Evolutionary conservation across 1,140 invertebrate species (phyloP).

Genomic region (Brachystomella parvula): DNA sequence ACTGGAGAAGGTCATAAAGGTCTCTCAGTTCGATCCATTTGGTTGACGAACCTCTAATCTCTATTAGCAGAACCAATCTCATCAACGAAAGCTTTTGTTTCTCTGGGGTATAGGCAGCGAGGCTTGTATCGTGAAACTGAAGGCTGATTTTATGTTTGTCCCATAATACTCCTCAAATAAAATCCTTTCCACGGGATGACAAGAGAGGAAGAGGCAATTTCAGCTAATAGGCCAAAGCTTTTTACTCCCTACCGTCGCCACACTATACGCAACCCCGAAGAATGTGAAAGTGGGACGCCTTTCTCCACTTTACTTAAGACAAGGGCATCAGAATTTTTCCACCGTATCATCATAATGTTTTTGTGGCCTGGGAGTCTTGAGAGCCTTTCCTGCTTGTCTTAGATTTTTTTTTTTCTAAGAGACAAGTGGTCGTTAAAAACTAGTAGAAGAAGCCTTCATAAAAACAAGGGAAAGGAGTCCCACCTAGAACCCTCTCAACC

Average conservation of each 20-base stretch:
- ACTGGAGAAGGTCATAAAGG: too few species aligned
- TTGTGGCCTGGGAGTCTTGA: background rate
- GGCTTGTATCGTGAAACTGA: too few species aligned
- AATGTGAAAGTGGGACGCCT: background rate
- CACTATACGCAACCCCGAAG: background rate
- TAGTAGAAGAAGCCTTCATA: background rate
- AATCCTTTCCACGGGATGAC: constrained; percentile 10
- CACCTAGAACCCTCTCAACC: background rate
- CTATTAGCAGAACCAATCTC: too few species aligned
- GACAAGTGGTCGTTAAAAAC: background rate
- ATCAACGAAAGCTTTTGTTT: too few species aligned
- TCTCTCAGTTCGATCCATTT: too few species aligned
- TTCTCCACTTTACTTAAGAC: too few species aligned
- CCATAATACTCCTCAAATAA: background rate
- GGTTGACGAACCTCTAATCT: too few species aligned
- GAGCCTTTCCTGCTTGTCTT: too few species aligned
- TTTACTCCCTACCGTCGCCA: constrained; percentile 5
- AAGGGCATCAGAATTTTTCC: too few species aligned
- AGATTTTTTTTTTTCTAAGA: too few species aligned
- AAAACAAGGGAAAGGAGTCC: background rate
- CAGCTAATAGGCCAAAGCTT: constrained; percentile 27
- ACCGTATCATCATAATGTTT: background rate
- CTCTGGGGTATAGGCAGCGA: too few species aligned
- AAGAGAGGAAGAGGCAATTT: constrained; percentile 26
- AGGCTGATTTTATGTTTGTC: constrained; percentile 4